Evolutionary conservation across 35 echinoderm and acorn worm species (phyloP).

Genomic region (Diadema setosum): DNA sequence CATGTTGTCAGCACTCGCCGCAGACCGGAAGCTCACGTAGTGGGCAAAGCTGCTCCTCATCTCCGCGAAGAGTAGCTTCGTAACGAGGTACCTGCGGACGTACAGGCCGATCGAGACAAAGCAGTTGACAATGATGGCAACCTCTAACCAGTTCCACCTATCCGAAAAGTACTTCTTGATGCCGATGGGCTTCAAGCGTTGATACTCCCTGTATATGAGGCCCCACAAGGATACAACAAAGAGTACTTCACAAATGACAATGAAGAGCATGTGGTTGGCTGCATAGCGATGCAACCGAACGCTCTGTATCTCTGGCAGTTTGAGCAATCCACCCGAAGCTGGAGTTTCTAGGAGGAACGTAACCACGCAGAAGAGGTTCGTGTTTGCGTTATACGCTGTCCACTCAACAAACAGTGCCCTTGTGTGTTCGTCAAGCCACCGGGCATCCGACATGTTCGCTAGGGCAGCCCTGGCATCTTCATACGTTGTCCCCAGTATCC

Average conservation of each 20-base stretch:
- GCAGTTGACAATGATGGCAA: slow-evolving; percentile 49
- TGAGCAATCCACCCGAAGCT: slow-evolving; percentile 66
- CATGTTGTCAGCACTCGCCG: slow-evolving; percentile 48
- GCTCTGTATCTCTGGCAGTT: slow-evolving; percentile 46
- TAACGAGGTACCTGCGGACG: slow-evolving; percentile 36
- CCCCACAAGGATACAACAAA: slow-evolving; percentile 34
- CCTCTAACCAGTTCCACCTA: slow-evolving; percentile 81
- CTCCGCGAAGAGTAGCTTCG: slow-evolving; percentile 39
- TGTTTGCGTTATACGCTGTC: slow-evolving; percentile 88
- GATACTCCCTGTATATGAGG: slow-evolving; percentile 14
- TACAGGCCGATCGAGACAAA: slow-evolving; percentile 41
- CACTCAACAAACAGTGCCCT: slow-evolving; percentile 83
- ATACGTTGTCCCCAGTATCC: slow-evolving; percentile 8
- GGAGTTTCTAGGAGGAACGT: slow-evolving; percentile 74
- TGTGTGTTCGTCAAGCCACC: slow-evolving; percentile 75
- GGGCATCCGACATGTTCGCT: background rate
- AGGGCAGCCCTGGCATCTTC: slow-evolving; percentile 5
- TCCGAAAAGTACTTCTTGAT: slow-evolving; percentile 20
- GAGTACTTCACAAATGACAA: slow-evolving; percentile 58
- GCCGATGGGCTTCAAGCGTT: background rate
- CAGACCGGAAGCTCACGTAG: slow-evolving; percentile 69
- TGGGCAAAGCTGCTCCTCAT: background rate
- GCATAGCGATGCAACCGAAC: slow-evolving; percentile 62
- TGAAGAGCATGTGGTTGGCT: slow-evolving; percentile 52
- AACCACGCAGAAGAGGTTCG: slow-evolving; percentile 83